These are phyloP conservation scores for Silurus lanzhouensis DNA, from an alignment of 2,797 vertebrate species.

Conservation along the genomic window DNA sequence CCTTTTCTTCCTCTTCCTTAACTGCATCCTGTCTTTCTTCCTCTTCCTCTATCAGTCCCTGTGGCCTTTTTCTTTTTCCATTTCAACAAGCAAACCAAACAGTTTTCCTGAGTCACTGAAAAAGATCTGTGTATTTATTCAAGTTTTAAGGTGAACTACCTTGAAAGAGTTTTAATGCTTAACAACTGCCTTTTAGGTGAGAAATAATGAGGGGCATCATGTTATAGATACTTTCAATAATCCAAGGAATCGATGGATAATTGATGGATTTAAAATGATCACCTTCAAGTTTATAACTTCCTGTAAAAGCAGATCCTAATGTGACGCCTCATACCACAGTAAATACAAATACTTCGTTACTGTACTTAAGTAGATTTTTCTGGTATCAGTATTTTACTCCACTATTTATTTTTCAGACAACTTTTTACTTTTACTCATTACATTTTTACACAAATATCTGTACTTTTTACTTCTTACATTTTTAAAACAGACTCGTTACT, in stretches of 20 bases:
- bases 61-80: not conserved
- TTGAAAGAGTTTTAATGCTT: not conserved
- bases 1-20: conserved; percentile 16
- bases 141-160: not conserved
- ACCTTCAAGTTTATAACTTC: not conserved
- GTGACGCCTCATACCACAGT: too few species aligned
- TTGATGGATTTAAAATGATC: not conserved
- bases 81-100: not conserved
- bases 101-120: not conserved
- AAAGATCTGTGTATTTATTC: not conserved
- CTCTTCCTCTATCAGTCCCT: not conserved
- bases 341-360: too few species aligned
- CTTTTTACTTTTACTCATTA: too few species aligned
- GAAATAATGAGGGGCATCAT: not conserved
- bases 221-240: not conserved
- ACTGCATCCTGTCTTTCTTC: conserved; percentile 14
- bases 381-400: too few species aligned
- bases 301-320: too few species aligned
- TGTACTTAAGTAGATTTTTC: too few species aligned
- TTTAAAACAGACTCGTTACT: too few species aligned
- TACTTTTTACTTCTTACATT: too few species aligned
- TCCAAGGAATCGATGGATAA: too few species aligned
- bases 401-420: too few species aligned
- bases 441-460: too few species aligned
- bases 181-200: not conserved